These are phyloP conservation scores for Temnothorax unifasciatus DNA, from an alignment of 2,888 invertebrate species.

Conservation along the genomic window DNA sequence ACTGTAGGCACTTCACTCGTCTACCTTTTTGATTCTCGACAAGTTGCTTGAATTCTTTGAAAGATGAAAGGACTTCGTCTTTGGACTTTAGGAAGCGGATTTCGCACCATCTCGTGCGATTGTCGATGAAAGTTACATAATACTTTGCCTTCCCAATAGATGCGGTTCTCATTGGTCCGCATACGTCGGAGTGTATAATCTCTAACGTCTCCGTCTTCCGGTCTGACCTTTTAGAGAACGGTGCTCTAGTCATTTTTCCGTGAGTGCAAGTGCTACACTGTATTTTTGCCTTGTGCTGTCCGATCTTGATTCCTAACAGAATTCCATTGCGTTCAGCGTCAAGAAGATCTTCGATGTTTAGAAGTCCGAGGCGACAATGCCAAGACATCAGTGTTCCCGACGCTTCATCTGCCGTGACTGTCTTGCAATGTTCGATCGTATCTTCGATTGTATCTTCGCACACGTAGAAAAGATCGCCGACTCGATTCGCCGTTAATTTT, in stretches of 20 bases:
- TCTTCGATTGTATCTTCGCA: neutral
- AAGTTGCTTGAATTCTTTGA: slow-evolving; percentile 18
- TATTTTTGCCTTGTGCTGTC: too few species aligned
- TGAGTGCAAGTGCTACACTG: neutral
- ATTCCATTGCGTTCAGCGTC: neutral
- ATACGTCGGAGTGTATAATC: slow-evolving; percentile 34
- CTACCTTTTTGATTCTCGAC: neutral
- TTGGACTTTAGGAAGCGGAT: slow-evolving; percentile 3
- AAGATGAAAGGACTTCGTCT: slow-evolving; percentile 1
- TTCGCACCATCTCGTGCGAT: slow-evolving; percentile 28
- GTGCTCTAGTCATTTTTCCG: slow-evolving; percentile 26
- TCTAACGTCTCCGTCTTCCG: neutral
- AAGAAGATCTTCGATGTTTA: slow-evolving; percentile 19
- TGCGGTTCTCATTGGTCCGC: neutral
- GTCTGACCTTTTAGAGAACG: neutral
- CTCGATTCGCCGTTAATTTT: slow-evolving; percentile 29
- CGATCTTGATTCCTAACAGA: neutral
- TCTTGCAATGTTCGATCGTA: neutral
- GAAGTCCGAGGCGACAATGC: slow-evolving; percentile 37
- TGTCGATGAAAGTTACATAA: slow-evolving; percentile 26
- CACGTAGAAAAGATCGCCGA: slow-evolving; percentile 29
- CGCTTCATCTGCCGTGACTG: neutral
- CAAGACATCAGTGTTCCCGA: neutral
- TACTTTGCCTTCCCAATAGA: neutral
- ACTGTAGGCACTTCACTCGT: slow-evolving; percentile 8